phyloP scores from a whole-genome alignment of 2,797 vertebrate species.

The Halcyon smyrnensis region DNA sequence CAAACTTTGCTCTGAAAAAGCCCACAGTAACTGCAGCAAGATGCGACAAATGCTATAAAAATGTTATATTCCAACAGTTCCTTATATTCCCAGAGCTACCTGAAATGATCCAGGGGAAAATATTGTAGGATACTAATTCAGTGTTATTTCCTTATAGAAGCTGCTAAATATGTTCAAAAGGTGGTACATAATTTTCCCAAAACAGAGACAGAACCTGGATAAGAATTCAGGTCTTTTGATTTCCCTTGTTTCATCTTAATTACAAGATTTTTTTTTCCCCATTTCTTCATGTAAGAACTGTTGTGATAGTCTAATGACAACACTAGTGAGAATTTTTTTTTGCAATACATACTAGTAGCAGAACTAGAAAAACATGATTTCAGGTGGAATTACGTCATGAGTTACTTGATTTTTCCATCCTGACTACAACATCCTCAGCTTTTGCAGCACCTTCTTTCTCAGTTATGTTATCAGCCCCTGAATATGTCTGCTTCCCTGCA shows the following conservation, averaged over 20 bases:
- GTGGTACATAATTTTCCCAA: neutral
- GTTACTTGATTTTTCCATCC: neutral
- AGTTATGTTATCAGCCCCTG: too few species aligned
- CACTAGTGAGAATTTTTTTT: neutral
- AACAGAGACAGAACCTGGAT: neutral
- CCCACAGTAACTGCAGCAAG: rapidly evolving
- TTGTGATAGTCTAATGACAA: neutral
- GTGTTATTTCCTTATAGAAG: neutral
- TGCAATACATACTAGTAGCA: neutral
- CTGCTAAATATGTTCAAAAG: neutral
- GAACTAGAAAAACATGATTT: neutral
- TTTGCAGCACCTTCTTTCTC: neutral
- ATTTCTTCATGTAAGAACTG: neutral
- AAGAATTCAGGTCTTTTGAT: neutral
- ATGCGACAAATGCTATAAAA: neutral
- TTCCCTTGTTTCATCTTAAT: neutral
- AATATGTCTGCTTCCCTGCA: neutral
- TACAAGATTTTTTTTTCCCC: neutral
- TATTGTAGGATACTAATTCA: rapidly evolving
- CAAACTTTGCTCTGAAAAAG: neutral
- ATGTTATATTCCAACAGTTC: neutral
- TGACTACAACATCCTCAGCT: neutral
- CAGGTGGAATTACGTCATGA: neutral
- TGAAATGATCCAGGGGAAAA: neutral
- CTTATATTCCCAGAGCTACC: neutral